phyloP scores from a whole-genome alignment of 2,888 invertebrate genomes.

The Hermaeophaga mercurialis region DNA sequence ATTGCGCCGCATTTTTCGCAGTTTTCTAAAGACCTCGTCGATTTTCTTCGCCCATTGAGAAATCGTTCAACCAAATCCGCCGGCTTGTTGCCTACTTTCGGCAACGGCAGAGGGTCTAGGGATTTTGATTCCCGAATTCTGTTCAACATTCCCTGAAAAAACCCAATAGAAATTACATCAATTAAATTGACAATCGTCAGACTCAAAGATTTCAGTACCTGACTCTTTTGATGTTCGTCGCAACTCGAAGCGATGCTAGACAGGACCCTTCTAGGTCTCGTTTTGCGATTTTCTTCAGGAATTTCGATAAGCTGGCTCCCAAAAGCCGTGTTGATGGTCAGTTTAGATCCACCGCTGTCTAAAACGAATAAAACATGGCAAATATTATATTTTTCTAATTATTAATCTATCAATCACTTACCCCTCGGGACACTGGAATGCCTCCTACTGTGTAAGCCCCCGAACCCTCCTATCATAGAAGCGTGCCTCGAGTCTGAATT shows the following conservation, averaged over 20 bases:
- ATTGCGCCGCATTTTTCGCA: constrained; percentile 58
- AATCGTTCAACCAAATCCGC: constrained; percentile 39
- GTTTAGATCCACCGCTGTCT: constrained; percentile 59
- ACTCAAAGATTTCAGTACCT: no score
- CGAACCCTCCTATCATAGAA: constrained; percentile 69
- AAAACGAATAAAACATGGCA: constrained; percentile 60
- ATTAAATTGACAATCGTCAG: no score
- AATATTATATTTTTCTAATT: no score
- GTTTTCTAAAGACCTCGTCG: constrained; percentile 59
- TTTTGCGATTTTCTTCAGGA: constrained; percentile 38
- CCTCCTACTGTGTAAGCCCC: constrained; percentile 62
- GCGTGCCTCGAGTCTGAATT: constrained; percentile 79
- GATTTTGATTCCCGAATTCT: constrained; percentile 67
- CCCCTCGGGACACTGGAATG: constrained; percentile 70
- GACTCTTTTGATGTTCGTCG: constrained; percentile 59
- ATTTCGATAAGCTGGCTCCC: constrained; percentile 53
- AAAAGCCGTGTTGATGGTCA: constrained; percentile 58
- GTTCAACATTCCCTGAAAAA: constrained; percentile 44
- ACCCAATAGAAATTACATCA: no score
- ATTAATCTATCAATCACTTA: constrained; percentile 32
- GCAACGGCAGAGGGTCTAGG: constrained; percentile 66
- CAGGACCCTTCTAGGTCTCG: constrained; percentile 60
- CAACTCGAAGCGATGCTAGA: constrained; percentile 72
- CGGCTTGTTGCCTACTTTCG: constrained; percentile 38
- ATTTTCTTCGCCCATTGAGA: constrained; percentile 43